phyloP scores from a whole-genome alignment of 2,113 vertebrate genomes.

The Xiphophorus maculatus region DNA sequence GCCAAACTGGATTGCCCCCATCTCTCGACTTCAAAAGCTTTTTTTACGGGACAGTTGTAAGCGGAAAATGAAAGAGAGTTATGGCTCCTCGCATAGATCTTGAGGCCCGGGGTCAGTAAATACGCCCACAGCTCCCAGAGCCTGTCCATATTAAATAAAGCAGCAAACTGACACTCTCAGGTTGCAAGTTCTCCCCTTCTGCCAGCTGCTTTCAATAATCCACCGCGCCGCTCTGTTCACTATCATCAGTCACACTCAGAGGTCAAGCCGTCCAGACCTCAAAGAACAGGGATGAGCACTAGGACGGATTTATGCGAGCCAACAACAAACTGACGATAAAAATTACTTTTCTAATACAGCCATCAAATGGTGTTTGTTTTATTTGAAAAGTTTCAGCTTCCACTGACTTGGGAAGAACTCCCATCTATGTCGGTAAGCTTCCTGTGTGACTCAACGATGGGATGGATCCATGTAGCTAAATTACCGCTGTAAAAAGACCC shows the following conservation, averaged over 20 bases:
- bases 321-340: conserved; percentile 46
- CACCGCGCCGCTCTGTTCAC: conserved; percentile 50
- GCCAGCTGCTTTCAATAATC: conserved; percentile 82
- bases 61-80: conserved; percentile 73
- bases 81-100: conserved; percentile 42
- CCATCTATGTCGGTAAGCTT: background rate
- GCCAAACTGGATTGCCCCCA: conserved; percentile 25
- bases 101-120: conserved; percentile 72
- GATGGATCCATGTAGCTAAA: conserved; percentile 15
- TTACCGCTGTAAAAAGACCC: conserved; percentile 18
- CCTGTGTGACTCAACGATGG: background rate
- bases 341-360: conserved; percentile 37
- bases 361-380: conserved; percentile 55
- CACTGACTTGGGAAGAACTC: conserved; percentile 3
- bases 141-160: conserved; percentile 75
- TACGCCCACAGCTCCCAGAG: conserved; percentile 51
- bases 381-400: conserved; percentile 17
- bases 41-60: conserved; percentile 64
- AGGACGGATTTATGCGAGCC: conserved; percentile 60
- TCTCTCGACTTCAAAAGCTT: conserved; percentile 73
- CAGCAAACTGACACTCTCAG: conserved; percentile 62
- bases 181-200: conserved; percentile 56
- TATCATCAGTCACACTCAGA: conserved; percentile 40
- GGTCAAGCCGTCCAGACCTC: conserved; percentile 54
- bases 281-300: conserved; percentile 42